These are phyloP conservation scores for Lasioglossum figueresi DNA, from an alignment of 2,888 invertebrate species.

Conservation along the genomic window DNA sequence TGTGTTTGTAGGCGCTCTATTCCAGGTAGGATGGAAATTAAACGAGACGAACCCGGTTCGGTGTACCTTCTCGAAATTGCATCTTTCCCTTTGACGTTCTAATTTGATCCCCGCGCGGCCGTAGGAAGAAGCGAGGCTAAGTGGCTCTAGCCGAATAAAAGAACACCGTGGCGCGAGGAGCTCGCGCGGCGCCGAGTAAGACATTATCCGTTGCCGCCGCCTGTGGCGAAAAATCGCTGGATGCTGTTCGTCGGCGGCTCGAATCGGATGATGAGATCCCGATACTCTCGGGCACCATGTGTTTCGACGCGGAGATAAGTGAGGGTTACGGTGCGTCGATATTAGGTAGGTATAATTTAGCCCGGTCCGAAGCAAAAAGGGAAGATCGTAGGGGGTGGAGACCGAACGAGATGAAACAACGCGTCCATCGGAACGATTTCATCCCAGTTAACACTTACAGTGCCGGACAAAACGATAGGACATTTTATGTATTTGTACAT, in stretches of 20 bases:
- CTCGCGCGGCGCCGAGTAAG: constrained; percentile 64
- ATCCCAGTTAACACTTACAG: background rate
- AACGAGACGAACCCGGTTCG: constrained; percentile 35
- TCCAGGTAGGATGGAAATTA: constrained; percentile 21
- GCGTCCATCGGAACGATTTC: constrained; percentile 5
- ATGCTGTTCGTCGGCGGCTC: constrained; percentile 23
- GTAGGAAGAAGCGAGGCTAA: constrained; percentile 56
- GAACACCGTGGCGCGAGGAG: constrained; percentile 42
- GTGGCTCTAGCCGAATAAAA: constrained; percentile 72
- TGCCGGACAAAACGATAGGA: too few species aligned
- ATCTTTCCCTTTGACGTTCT: constrained; percentile 48
- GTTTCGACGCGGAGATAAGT: constrained; percentile 64
- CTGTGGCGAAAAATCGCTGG: constrained; percentile 33
- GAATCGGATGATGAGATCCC: constrained; percentile 64
- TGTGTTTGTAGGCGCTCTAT: constrained; percentile 5
- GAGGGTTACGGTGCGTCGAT: constrained; percentile 68
- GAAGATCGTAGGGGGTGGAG: background rate
- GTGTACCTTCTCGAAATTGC: constrained; percentile 53
- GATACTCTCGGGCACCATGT: constrained; percentile 49
- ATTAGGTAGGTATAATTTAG: constrained; percentile 78
- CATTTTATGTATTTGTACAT: too few species aligned
- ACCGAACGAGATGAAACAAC: background rate
- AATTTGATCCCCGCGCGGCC: constrained; percentile 40
- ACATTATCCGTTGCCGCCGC: constrained; percentile 54
- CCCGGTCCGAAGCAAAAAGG: constrained; percentile 24